Conservation (phyloP, 2,797 vertebrate species). For the Sebastes matsubarae region DNA sequence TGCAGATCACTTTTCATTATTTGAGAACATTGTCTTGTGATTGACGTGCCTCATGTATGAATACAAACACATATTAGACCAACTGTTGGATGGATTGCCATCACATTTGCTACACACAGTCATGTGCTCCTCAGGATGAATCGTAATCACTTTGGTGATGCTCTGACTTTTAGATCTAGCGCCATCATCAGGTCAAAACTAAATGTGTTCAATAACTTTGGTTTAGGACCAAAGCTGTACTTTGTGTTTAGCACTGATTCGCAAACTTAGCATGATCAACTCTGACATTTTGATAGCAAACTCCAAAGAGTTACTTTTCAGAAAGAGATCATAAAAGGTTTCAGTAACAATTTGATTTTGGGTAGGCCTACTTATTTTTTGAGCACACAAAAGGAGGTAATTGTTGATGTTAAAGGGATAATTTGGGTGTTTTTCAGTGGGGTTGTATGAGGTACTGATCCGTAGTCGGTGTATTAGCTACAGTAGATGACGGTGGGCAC, state of each 20-base stretch:
- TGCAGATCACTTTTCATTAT: neutral
- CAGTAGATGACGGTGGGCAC: too few relatives aligned
- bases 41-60: neutral
- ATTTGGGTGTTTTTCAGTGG: too few relatives aligned
- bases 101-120: neutral
- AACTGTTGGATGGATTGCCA: neutral
- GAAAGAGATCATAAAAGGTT: neutral
- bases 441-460: too few relatives aligned
- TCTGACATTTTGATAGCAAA: neutral
- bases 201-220: neutral
- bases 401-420: too few relatives aligned
- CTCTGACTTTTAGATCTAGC: neutral
- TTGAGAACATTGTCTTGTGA: neutral
- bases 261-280: too few relatives aligned
- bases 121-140: neutral
- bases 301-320: neutral
- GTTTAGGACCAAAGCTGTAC: neutral
- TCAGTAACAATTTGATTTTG: neutral
- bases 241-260: neutral
- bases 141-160: neutral
- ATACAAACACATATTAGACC: neutral
- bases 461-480: too few relatives aligned
- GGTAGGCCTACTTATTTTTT: accelerated
- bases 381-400: neutral
- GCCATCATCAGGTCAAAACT: neutral